phyloP scores from a whole-genome alignment of 1,140 invertebrate genomes.

The Eubasilissa regina region DNA sequence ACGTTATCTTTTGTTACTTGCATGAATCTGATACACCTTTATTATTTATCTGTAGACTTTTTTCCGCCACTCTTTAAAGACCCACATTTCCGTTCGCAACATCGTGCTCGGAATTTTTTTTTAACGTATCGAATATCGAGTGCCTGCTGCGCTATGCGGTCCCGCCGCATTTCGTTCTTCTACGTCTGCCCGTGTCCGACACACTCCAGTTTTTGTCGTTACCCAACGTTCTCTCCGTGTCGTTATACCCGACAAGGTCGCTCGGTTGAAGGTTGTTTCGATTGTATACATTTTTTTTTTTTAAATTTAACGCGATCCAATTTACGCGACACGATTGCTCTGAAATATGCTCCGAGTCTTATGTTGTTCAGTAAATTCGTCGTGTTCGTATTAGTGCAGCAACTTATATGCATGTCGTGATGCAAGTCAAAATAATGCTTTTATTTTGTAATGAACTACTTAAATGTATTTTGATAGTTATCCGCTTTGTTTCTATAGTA shows the following conservation, averaged over 20 bases:
- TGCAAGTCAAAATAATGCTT: constrained; percentile 1
- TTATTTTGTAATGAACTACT: neutral
- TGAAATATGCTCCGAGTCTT: neutral
- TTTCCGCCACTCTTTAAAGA: too few relatives aligned
- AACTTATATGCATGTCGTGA: neutral
- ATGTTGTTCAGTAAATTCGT: too few relatives aligned
- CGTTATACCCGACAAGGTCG: constrained; percentile 27
- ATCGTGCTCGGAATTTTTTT: neutral
- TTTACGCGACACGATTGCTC: neutral
- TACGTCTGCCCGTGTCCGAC: constrained; percentile 6
- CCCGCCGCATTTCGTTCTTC: neutral
- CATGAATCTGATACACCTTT: too few relatives aligned
- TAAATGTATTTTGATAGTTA: too few relatives aligned
- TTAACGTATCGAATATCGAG: too few relatives aligned
- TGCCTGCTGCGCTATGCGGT: neutral
- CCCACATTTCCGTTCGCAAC: neutral
- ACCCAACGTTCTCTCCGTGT: constrained; percentile 20
- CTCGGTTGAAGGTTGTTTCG: constrained; percentile 13
- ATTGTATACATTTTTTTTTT: constrained; percentile 13
- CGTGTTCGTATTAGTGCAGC: too few relatives aligned
- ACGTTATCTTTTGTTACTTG: too few relatives aligned
- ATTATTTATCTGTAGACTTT: too few relatives aligned
- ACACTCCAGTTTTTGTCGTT: constrained; percentile 25
- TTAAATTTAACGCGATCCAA: neutral
- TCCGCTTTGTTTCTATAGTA: too few relatives aligned